These are phyloP conservation scores for Nipponia nippon DNA, from an alignment of 2,113 vertebrate genomes.

Conservation along the genomic window DNA sequence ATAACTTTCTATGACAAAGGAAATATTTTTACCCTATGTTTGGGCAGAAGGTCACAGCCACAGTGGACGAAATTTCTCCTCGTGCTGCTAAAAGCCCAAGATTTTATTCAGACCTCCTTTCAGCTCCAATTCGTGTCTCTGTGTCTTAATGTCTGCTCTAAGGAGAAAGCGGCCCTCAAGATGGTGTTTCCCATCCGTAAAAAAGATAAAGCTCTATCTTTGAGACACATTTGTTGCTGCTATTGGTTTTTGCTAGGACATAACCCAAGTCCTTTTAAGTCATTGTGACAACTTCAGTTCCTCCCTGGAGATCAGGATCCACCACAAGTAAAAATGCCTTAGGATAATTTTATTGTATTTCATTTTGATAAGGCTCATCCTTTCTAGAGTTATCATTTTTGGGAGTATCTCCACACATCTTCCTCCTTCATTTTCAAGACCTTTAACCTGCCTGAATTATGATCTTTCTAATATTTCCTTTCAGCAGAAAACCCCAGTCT, in stretches of 20 bases:
- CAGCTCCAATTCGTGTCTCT: background rate
- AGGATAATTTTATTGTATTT: background rate
- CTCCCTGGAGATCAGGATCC: background rate
- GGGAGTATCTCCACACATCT: background rate
- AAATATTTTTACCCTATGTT: background rate
- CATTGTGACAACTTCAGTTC: background rate
- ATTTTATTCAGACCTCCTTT: background rate
- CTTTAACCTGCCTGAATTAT: background rate
- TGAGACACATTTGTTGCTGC: background rate
- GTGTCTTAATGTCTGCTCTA: background rate
- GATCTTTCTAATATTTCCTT: background rate
- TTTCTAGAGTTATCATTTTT: background rate
- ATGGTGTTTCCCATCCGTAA: background rate
- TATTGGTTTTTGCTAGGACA: background rate
- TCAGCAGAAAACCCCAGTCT: background rate
- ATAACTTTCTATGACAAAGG: background rate
- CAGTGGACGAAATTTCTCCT: background rate
- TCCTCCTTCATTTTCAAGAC: background rate
- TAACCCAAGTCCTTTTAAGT: constrained; percentile 5
- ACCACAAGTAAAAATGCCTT: background rate
- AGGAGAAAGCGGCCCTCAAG: background rate
- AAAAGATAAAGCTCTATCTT: background rate
- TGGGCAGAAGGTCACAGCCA: background rate
- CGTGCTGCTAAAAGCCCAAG: background rate
- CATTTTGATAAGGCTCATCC: background rate